These are phyloP conservation scores for Bryconaethiops microstoma DNA, from an alignment of 2,797 vertebrate genomes.

Conservation along the genomic window DNA sequence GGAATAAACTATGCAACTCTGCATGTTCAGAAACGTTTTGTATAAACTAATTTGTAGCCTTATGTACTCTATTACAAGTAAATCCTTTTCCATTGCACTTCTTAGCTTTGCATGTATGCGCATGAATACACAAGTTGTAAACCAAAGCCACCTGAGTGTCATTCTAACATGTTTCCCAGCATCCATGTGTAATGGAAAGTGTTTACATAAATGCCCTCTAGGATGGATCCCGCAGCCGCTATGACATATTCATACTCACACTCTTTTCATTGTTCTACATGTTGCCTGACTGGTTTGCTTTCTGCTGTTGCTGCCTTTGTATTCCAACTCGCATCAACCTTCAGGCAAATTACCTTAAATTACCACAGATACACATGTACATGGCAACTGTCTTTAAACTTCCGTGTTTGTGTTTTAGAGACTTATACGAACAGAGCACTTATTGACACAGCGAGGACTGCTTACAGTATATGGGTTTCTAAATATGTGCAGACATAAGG, in stretches of 20 bases:
- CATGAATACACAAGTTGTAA: background rate
- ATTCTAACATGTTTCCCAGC: background rate
- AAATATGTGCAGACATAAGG: background rate
- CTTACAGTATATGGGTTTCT: background rate
- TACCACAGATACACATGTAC: constrained; percentile 1
- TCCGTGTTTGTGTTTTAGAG: constrained; percentile 33
- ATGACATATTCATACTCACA: background rate
- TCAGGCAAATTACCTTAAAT: constrained; percentile 28
- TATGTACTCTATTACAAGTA: background rate
- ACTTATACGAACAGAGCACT: constrained; percentile 21
- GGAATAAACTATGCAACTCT: background rate
- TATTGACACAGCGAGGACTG: constrained; percentile 27
- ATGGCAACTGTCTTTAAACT: constrained; percentile 22
- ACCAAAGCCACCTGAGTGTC: too few relatives aligned
- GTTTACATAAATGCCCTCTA: background rate
- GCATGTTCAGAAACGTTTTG: too few relatives aligned
- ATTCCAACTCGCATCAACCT: background rate
- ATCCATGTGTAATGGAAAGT: background rate
- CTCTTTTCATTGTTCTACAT: background rate
- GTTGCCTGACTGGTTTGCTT: constrained; percentile 39
- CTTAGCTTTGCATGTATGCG: background rate
- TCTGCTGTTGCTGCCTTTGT: constrained; percentile 20
- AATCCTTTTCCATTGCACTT: background rate
- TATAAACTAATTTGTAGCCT: too few relatives aligned
- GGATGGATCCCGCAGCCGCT: background rate